Conservation (phyloP, 2,888 invertebrate species). For the Caradrina clavipalpis region DNA sequence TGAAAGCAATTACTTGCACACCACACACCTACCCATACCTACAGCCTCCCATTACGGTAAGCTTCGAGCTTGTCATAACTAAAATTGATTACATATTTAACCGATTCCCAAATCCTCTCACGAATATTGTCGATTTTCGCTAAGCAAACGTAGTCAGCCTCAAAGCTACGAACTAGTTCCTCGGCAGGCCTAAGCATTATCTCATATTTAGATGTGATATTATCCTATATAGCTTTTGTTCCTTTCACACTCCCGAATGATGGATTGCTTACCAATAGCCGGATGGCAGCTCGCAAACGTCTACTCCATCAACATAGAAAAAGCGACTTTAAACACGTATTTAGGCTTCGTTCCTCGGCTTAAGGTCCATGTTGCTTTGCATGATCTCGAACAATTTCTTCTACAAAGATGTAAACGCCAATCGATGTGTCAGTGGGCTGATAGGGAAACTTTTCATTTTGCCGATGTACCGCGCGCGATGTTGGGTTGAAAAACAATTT, state of each 20-base stretch:
- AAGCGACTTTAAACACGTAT: conserved; percentile 70
- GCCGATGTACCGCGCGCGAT: conserved; percentile 79
- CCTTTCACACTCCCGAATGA: conserved; percentile 81
- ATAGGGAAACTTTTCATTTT: conserved; percentile 90
- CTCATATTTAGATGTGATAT: conserved; percentile 73
- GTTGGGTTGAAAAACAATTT: conserved; percentile 86
- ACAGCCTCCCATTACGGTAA: conserved; percentile 53
- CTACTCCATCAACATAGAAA: conserved; percentile 77
- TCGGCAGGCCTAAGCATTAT: conserved; percentile 45
- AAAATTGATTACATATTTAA: conserved; percentile 69
- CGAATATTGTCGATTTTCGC: neutral
- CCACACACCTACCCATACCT: conserved; percentile 65
- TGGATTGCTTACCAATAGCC: conserved; percentile 85
- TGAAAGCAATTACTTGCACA: conserved; percentile 86
- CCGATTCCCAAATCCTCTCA: conserved; percentile 35
- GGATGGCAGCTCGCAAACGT: conserved; percentile 81
- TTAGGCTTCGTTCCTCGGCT: conserved; percentile 66
- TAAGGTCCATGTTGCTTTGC: conserved; percentile 82
- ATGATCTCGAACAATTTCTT: conserved; percentile 81
- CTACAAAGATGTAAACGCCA: conserved; percentile 89
- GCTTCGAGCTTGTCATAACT: conserved; percentile 31
- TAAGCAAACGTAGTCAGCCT: neutral
- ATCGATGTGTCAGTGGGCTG: conserved; percentile 88
- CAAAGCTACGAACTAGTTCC: conserved; percentile 14
- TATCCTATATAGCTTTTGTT: conserved; percentile 78